Evolutionary conservation across 30 jellyfish, hydroid and myxozoan species (phyloP).

Genomic region (Turritopsis rubra): DNA sequence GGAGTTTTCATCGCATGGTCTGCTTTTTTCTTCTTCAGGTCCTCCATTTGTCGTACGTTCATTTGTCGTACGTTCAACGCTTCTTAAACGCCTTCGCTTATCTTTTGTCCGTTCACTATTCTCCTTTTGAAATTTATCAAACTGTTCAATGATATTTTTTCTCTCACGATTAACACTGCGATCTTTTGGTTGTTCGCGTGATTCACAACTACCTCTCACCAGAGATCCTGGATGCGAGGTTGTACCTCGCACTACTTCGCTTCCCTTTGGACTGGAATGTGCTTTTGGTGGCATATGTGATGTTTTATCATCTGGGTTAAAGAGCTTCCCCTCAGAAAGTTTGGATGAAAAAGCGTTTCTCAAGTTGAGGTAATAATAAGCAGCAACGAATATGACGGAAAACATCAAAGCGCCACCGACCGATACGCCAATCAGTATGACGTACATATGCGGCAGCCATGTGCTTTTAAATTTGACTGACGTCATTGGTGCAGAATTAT

Average conservation of each 20-base stretch:
- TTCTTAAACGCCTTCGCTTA: neutral
- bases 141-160: neutral
- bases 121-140: neutral
- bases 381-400: constrained; percentile 73
- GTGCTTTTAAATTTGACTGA: constrained; percentile 17
- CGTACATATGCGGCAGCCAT: constrained; percentile 92
- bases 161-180: neutral
- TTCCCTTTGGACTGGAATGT: constrained; percentile 35
- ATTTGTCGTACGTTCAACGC: neutral
- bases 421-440: constrained; percentile 78
- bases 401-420: constrained; percentile 94
- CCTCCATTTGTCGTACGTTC: neutral
- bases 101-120: constrained; percentile 5
- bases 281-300: constrained; percentile 29
- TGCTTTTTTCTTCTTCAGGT: neutral
- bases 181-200: neutral
- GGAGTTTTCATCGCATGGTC: neutral
- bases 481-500: constrained; percentile 9
- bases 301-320: constrained; percentile 15
- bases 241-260: neutral
- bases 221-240: neutral
- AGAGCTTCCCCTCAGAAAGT: neutral
- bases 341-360: constrained; percentile 24
- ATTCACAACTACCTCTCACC: neutral
- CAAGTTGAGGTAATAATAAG: constrained; percentile 48